phyloP scores from a whole-genome alignment of 2,888 invertebrate genomes.

The Malacosoma neustria region DNA sequence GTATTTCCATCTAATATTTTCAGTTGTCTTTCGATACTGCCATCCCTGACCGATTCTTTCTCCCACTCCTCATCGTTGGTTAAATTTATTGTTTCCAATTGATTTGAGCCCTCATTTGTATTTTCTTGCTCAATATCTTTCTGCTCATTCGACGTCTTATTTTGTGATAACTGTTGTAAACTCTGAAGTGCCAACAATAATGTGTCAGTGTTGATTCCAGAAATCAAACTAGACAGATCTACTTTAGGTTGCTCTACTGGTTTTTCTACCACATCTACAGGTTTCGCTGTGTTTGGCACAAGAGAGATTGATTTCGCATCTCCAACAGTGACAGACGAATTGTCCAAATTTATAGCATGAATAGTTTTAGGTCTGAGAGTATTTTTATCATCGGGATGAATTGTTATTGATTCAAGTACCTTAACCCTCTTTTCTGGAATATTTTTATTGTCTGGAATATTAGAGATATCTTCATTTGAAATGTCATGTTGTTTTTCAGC shows the following conservation, averaged over 20 bases:
- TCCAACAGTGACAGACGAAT: slow-evolving; percentile 3
- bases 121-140: slow-evolving; percentile 12
- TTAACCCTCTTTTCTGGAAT: slow-evolving; percentile 47
- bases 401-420: slow-evolving; percentile 49
- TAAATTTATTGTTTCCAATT: slow-evolving; percentile 52
- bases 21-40: slow-evolving; percentile 53
- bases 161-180: slow-evolving; percentile 49
- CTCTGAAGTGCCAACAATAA: slow-evolving; percentile 58
- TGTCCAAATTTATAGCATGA: neutral
- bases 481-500: slow-evolving; percentile 14
- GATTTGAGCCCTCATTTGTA: slow-evolving; percentile 13
- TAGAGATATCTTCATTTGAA: slow-evolving; percentile 16
- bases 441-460: slow-evolving; percentile 23
- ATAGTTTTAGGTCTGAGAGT: slow-evolving; percentile 2
- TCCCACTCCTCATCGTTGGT: slow-evolving; percentile 67
- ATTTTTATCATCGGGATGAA: slow-evolving; percentile 21
- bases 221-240: slow-evolving; percentile 45
- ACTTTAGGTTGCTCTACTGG: slow-evolving; percentile 19
- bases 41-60: slow-evolving; percentile 50
- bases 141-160: slow-evolving; percentile 17
- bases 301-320: slow-evolving; percentile 4
- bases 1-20: slow-evolving; percentile 47
- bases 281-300: slow-evolving; percentile 1
- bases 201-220: slow-evolving; percentile 56
- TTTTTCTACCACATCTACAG: slow-evolving; percentile 5